phyloP scores from a whole-genome alignment of 2,888 invertebrate genomes.

The Kuschelorhynchus macadamiae region DNA sequence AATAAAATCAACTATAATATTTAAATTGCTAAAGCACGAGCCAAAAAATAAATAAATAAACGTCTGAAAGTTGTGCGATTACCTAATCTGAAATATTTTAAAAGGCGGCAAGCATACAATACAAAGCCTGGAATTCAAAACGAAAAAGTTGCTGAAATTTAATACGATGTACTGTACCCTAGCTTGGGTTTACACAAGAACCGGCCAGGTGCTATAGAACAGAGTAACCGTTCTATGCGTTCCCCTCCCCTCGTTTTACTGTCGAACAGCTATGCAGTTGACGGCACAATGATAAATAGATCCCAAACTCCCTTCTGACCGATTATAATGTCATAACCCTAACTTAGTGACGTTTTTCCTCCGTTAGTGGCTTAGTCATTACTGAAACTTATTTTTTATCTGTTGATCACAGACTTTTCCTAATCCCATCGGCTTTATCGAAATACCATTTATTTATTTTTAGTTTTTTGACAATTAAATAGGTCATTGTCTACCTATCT shows the following conservation, averaged over 20 bases:
- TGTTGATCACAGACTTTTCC: constrained; percentile 26
- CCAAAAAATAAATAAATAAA: constrained; percentile 30
- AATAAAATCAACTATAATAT: constrained; percentile 3
- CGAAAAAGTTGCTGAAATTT: constrained; percentile 55
- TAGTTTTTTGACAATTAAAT: constrained; percentile 45
- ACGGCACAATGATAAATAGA: constrained; percentile 64
- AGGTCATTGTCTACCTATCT: constrained; percentile 30
- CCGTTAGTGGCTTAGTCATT: constrained; percentile 34
- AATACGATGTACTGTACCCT: constrained; percentile 61
- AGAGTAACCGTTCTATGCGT: constrained; percentile 63
- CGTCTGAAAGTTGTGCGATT: constrained; percentile 18
- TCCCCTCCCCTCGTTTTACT: constrained; percentile 59
- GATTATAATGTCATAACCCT: constrained; percentile 59
- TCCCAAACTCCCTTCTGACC: constrained; percentile 57
- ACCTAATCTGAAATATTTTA: constrained; percentile 29
- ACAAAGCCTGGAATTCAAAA: constrained; percentile 12
- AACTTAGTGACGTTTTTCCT: constrained; percentile 52
- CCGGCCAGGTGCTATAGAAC: constrained; percentile 64
- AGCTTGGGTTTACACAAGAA: constrained; percentile 49
- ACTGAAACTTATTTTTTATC: constrained; percentile 31
- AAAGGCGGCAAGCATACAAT: constrained; percentile 13
- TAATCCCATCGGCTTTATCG: constrained; percentile 23
- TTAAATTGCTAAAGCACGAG: constrained; percentile 21
- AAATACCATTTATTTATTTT: constrained; percentile 37
- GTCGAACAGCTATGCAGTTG: constrained; percentile 61